A percentile compares a stretch with the other conserved stretches of the same genome.
These are phyloP conservation scores for Spodoptera frugiperda DNA, from an alignment of 1,140 invertebrate species.

Conservation along the genomic window DNA sequence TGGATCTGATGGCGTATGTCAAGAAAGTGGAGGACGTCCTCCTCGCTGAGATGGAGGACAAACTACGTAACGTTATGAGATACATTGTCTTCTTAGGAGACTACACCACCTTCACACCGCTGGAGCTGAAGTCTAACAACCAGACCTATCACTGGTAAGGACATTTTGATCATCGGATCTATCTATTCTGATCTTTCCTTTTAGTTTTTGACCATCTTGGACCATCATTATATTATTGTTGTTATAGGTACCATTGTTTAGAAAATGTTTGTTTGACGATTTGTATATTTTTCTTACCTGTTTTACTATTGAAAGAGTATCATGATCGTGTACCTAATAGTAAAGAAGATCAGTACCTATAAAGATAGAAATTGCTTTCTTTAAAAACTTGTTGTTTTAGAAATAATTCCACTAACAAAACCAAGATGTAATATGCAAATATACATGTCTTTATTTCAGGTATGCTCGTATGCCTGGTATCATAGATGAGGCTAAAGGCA, in stretches of 20 bases:
- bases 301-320: neutral
- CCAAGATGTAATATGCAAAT: neutral
- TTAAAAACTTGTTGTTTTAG: no score
- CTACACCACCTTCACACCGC: conserved; percentile 91
- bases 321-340: no score
- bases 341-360: no score
- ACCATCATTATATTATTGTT: no score
- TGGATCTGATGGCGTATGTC: conserved; percentile 93
- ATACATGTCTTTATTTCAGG: conserved; percentile 60
- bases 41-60: conserved; percentile 91
- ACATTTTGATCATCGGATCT: neutral
- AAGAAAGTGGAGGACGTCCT: conserved; percentile 91
- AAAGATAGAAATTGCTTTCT: no score
- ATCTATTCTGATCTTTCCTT: no score
- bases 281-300: no score
- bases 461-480: conserved; percentile 92
- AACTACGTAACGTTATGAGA: conserved; percentile 89
- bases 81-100: conserved; percentile 92
- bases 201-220: no score
- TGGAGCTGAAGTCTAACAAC: conserved; percentile 95
- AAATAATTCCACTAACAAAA: no score
- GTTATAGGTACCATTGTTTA: no score
- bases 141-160: conserved; percentile 93
- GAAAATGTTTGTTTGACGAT: no score
- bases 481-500: conserved; percentile 93